A percentile compares a stretch with the other conserved stretches of the same genome.
Evolutionary conservation across 2,888 invertebrate species (phyloP).

Genomic region (Pelosia muscerda): DNA sequence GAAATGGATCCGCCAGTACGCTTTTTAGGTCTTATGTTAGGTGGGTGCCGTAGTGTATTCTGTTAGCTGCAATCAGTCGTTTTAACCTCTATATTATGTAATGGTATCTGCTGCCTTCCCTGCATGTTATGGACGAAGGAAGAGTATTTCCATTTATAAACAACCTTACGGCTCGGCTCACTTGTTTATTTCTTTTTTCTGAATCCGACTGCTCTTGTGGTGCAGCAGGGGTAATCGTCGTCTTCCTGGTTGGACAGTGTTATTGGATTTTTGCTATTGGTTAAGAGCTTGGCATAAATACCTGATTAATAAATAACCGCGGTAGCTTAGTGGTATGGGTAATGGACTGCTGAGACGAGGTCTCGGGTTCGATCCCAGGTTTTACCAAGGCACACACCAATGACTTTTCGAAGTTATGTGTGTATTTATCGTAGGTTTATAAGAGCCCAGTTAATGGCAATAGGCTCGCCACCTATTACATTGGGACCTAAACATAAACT

Average conservation of each 20-base stretch:
- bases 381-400: too few relatives aligned
- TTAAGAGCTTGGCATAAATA: background rate
- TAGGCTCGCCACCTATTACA: too few relatives aligned
- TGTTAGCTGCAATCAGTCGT: conserved; percentile 15
- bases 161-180: background rate
- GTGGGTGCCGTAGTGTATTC: conserved; percentile 19
- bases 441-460: too few relatives aligned
- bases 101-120: conserved; percentile 5
- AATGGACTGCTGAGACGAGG: too few relatives aligned
- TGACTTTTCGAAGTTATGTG: too few relatives aligned
- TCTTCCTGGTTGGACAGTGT: background rate
- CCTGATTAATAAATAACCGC: too few relatives aligned
- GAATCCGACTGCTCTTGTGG: background rate
- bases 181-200: background rate
- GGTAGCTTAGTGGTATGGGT: too few relatives aligned
- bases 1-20: conserved; percentile 17
- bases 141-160: conserved; percentile 1
- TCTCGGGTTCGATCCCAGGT: too few relatives aligned
- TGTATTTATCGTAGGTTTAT: too few relatives aligned
- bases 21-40: conserved; percentile 9
- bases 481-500: too few relatives aligned
- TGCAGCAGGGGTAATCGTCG: background rate
- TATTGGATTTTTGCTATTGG: background rate
- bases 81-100: conserved; percentile 7
- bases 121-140: background rate